A percentile compares a stretch with the other conserved stretches of the same genome.
phyloP scores from a whole-genome alignment of 2,113 vertebrate genomes.

The Phoenicopterus ruber region DNA sequence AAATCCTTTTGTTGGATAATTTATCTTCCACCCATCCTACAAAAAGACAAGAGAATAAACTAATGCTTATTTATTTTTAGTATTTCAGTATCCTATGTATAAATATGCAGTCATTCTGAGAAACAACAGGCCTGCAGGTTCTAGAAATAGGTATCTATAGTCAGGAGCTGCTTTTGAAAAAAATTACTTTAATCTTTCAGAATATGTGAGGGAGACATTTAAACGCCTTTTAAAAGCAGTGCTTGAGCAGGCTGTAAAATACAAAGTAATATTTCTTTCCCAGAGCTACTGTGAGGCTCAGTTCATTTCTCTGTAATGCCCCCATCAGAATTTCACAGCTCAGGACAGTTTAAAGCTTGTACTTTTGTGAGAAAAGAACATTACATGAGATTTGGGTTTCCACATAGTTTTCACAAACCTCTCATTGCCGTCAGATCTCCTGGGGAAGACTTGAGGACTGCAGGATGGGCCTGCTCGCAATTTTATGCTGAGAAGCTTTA shows the following conservation, averaged over 20 bases:
- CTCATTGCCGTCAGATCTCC: background rate
- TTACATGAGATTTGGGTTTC: background rate
- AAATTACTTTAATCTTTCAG: background rate
- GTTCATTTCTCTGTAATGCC: background rate
- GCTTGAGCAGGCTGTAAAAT: background rate
- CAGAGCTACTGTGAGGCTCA: background rate
- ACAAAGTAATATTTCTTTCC: background rate
- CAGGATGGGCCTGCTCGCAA: background rate
- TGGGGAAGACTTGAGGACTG: background rate
- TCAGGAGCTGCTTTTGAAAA: slow-evolving; percentile 33
- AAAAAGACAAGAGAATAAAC: background rate
- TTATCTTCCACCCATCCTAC: background rate
- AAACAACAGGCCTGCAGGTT: background rate
- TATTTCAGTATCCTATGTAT: background rate
- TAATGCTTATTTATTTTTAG: slow-evolving; percentile 6
- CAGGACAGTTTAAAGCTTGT: background rate
- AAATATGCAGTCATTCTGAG: background rate
- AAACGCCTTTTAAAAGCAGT: slow-evolving; percentile 17
- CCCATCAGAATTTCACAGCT: slow-evolving; percentile 14
- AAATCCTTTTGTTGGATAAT: background rate
- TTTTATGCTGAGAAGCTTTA: background rate
- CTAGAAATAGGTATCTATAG: background rate
- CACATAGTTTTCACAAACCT: background rate
- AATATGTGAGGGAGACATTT: background rate
- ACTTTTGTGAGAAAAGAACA: background rate